These are phyloP conservation scores for Heliopora coerulea DNA, from an alignment of 92 coral and sea anemone species.

Conservation along the genomic window DNA sequence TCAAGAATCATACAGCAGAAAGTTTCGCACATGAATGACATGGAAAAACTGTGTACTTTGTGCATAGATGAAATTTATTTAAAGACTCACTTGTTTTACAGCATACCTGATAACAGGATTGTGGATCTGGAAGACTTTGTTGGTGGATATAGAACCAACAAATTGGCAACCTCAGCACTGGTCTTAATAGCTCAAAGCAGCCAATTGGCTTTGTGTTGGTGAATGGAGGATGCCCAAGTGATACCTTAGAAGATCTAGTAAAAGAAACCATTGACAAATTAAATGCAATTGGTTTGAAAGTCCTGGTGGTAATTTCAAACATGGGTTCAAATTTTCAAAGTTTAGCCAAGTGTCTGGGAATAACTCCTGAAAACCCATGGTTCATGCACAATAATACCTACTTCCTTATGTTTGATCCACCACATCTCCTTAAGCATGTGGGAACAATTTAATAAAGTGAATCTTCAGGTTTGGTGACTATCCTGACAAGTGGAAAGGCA, in stretches of 20 bases:
- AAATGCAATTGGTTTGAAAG: constrained; percentile 24
- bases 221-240: constrained; percentile 24
- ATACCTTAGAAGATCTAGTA: constrained; percentile 12
- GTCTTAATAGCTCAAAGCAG: constrained; percentile 20
- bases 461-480: constrained; percentile 8
- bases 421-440: constrained; percentile 28
- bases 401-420: constrained; percentile 40
- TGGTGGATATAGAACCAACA: constrained; percentile 4
- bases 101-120: constrained; percentile 3
- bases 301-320: constrained; percentile 22
- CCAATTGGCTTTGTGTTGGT: constrained; percentile 31
- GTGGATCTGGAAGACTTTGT: constrained; percentile 39
- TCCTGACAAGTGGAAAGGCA: constrained; percentile 36
- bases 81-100: constrained; percentile 35
- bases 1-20: constrained; percentile 18
- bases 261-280: constrained; percentile 20
- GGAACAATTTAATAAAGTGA: constrained; percentile 33
- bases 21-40: constrained; percentile 9
- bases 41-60: constrained; percentile 13
- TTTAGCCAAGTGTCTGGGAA: not conserved
- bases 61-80: constrained; percentile 31
- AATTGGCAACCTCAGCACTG: constrained; percentile 26
- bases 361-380: constrained; percentile 28
- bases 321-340: constrained; percentile 33
- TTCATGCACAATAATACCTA: constrained; percentile 9